These are phyloP conservation scores for Ormyrus thymus DNA, from an alignment of 2,888 invertebrate species.

Conservation along the genomic window DNA sequence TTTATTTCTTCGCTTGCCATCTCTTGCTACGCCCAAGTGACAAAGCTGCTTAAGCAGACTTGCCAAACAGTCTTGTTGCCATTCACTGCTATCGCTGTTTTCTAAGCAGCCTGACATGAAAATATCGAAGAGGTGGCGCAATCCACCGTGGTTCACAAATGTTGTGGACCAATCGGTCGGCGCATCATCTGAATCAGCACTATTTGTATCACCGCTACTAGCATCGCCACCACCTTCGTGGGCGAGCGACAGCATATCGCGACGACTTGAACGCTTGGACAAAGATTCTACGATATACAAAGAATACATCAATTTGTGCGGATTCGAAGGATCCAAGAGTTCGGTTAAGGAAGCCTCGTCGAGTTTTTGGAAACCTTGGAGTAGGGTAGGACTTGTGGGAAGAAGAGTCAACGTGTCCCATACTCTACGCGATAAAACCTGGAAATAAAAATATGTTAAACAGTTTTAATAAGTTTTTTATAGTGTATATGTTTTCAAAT, in stretches of 20 bases:
- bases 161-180: conserved; percentile 81
- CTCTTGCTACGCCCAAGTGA: conserved; percentile 85
- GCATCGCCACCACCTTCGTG: conserved; percentile 62
- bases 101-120: conserved; percentile 88
- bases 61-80: conserved; percentile 96
- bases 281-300: conserved; percentile 92
- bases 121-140: conserved; percentile 92
- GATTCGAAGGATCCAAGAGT: conserved; percentile 89
- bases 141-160: conserved; percentile 91
- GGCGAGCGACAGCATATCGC: conserved; percentile 55
- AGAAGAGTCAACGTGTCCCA: conserved; percentile 96
- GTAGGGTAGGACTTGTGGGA: conserved; percentile 90
- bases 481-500: not conserved
- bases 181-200: conserved; percentile 56
- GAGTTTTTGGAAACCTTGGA: conserved; percentile 89
- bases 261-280: conserved; percentile 70
- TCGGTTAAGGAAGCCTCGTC: conserved; percentile 82
- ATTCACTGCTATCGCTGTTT: conserved; percentile 87
- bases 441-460: not conserved
- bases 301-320: conserved; percentile 96
- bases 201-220: conserved; percentile 46
- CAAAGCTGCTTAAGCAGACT: conserved; percentile 90
- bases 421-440: conserved; percentile 86
- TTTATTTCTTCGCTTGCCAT: conserved; percentile 74
- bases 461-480: too few relatives aligned